These are phyloP conservation scores for Himalopsyche tibetana DNA, from an alignment of 2,888 invertebrate species.

Conservation along the genomic window DNA sequence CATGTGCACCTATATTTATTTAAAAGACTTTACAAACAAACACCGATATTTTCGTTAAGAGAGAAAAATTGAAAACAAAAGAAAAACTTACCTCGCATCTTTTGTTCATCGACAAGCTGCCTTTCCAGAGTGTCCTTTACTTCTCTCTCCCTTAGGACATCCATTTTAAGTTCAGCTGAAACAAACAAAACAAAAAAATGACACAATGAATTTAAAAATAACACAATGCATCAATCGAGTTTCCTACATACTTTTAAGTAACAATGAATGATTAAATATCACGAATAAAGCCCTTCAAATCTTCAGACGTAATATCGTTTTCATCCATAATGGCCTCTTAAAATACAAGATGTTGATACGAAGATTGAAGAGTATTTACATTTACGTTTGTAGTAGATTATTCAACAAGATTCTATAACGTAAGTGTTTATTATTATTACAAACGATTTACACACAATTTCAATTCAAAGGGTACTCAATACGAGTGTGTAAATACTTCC, in stretches of 20 bases:
- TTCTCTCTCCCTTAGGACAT: constrained; percentile 94
- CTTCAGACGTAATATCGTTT: constrained; percentile 48
- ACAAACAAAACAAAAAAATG: constrained; percentile 68
- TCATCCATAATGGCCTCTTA: constrained; percentile 49
- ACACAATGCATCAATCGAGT: not conserved
- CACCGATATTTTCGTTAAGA: constrained; percentile 11
- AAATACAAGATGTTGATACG: constrained; percentile 55
- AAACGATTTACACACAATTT: constrained; percentile 59
- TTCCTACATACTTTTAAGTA: not conserved
- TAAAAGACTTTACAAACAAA: not conserved
- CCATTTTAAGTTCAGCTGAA: constrained; percentile 97
- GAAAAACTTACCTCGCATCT: constrained; percentile 90
- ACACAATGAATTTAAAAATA: constrained; percentile 52
- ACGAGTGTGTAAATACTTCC: constrained; percentile 20
- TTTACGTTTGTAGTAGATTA: constrained; percentile 49
- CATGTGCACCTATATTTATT: not conserved
- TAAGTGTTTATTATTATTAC: constrained; percentile 52
- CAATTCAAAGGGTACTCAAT: constrained; percentile 47
- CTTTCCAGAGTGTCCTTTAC: constrained; percentile 95
- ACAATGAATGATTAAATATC: constrained; percentile 10
- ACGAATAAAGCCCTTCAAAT: not conserved
- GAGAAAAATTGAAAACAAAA: not conserved
- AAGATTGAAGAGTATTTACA: constrained; percentile 58
- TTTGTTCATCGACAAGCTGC: constrained; percentile 95
- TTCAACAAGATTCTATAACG: constrained; percentile 47